Evolutionary conservation across 2,797 vertebrate genomes (phyloP).

Genomic region (Takifugu rubripes): DNA sequence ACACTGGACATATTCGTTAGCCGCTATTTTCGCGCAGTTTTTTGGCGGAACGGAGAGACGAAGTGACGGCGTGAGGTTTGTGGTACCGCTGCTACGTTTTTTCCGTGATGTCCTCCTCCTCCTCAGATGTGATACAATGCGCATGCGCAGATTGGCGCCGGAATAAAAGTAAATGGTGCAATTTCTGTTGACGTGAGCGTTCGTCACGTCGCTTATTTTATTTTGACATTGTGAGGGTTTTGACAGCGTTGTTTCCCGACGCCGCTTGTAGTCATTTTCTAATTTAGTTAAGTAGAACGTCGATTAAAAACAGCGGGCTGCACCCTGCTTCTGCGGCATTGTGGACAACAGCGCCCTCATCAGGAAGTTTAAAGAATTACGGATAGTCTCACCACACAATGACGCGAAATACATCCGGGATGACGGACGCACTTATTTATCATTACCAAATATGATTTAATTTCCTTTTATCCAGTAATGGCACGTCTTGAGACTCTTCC

Average conservation of each 20-base stretch:
- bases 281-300: slow-evolving; percentile 29
- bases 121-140: slow-evolving; percentile 69
- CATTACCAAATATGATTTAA: neutral
- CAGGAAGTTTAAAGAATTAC: slow-evolving; percentile 25
- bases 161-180: slow-evolving; percentile 47
- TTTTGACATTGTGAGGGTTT: neutral
- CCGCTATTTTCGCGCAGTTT: slow-evolving; percentile 43
- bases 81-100: slow-evolving; percentile 64
- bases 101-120: slow-evolving; percentile 77
- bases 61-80: slow-evolving; percentile 70
- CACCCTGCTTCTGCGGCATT: neutral
- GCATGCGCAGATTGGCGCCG: slow-evolving; percentile 70
- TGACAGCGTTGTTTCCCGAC: neutral
- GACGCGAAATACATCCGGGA: slow-evolving; percentile 12
- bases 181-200: slow-evolving; percentile 15
- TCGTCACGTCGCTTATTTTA: neutral
- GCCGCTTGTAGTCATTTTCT: neutral
- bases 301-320: slow-evolving; percentile 52
- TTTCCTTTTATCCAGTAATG: neutral
- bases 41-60: slow-evolving; percentile 31
- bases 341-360: slow-evolving; percentile 51
- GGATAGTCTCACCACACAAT: slow-evolving; percentile 54
- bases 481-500: neutral
- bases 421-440: neutral
- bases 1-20: slow-evolving; percentile 59